Evolutionary conservation across 2,797 vertebrate species (phyloP).

Genomic region (Liasis olivaceus): DNA sequence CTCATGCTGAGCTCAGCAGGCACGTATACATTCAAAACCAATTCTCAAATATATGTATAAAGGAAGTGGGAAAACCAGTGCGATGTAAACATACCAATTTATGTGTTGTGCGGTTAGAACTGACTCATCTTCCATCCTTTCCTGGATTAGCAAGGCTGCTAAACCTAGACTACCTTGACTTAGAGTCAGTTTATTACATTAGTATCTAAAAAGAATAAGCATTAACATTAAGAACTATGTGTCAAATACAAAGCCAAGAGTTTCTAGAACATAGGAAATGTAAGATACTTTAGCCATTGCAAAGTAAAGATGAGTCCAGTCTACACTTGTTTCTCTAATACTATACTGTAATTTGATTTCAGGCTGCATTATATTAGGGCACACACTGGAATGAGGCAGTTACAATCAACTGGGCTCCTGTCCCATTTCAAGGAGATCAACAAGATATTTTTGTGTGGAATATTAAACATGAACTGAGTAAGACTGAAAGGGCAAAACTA

Average conservation of each 20-base stretch:
- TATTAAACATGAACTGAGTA: neutral
- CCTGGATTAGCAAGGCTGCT: neutral
- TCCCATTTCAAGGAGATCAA: neutral
- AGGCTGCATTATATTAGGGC: neutral
- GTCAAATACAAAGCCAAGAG: conserved; percentile 24
- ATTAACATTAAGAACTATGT: neutral
- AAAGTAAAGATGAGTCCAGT: neutral
- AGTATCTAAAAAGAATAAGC: conserved; percentile 22
- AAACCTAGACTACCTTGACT: conserved; percentile 9
- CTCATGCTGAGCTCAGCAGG: conserved; percentile 1
- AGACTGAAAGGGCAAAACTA: neutral
- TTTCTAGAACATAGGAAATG: neutral
- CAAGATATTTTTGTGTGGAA: neutral
- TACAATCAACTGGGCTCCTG: neutral
- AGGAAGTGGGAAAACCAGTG: conserved; percentile 3
- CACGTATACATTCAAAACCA: neutral
- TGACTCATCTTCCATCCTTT: neutral
- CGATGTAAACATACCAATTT: conserved; percentile 11
- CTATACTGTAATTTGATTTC: neutral
- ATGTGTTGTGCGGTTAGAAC: neutral
- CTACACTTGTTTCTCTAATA: neutral
- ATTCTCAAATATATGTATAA: neutral
- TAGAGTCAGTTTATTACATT: conserved; percentile 25
- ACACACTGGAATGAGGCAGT: neutral
- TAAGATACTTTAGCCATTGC: neutral